A percentile compares a stretch with the other conserved stretches of the same genome.
phyloP scores from a whole-genome alignment of 2,113 vertebrate species.

The Labrus mixtus region DNA sequence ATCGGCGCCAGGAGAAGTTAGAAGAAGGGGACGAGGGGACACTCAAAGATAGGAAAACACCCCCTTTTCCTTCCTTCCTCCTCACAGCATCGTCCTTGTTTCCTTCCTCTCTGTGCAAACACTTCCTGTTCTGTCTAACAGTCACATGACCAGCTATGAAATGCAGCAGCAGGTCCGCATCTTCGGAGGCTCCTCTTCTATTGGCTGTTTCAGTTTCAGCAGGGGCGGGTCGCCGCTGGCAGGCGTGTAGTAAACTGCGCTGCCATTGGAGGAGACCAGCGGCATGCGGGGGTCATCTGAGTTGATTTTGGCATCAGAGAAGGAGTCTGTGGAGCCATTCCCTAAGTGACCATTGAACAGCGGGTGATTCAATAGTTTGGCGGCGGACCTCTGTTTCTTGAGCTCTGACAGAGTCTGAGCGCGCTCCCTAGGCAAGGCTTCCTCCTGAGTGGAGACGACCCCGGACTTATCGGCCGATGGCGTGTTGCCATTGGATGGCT shows the following conservation, averaged over 20 bases:
- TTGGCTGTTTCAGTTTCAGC: constrained; percentile 93
- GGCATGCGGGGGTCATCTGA: constrained; percentile 91
- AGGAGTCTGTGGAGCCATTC: constrained; percentile 82
- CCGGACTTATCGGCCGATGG: constrained; percentile 30
- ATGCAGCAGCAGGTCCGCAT: constrained; percentile 92
- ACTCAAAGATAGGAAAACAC: constrained; percentile 14
- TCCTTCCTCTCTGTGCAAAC: constrained; percentile 39
- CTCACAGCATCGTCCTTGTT: neutral
- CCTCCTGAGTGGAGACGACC: constrained; percentile 61
- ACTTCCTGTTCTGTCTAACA: constrained; percentile 19
- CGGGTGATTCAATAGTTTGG: constrained; percentile 91
- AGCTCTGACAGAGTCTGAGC: constrained; percentile 94
- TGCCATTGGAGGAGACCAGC: constrained; percentile 92
- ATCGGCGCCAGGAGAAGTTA: constrained; percentile 22
- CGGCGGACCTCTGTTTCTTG: constrained; percentile 93
- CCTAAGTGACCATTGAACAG: constrained; percentile 91
- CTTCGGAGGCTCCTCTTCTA: constrained; percentile 92
- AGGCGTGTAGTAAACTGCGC: constrained; percentile 91
- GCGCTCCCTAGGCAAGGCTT: constrained; percentile 85
- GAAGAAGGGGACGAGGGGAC: constrained; percentile 22
- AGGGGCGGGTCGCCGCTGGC: constrained; percentile 95
- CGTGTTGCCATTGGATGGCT: constrained; percentile 71
- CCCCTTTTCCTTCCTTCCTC: constrained; percentile 25
- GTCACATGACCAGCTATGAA: constrained; percentile 82
- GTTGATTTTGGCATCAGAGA: constrained; percentile 76